Conservation (phyloP, 2,888 invertebrate species). For the Ceramica pisi region DNA sequence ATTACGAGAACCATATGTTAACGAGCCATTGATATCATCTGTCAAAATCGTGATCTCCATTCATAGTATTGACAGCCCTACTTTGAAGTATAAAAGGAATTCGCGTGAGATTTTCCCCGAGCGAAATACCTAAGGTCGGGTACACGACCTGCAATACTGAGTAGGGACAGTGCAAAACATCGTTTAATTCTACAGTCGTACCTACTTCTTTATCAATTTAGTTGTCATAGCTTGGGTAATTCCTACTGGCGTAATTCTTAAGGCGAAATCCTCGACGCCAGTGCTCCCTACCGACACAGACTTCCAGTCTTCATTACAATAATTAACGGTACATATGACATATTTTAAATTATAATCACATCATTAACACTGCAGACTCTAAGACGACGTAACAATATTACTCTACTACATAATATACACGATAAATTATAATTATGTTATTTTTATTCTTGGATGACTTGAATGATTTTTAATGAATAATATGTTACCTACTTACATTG, state of each 20-base stretch:
- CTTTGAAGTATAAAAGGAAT: slow-evolving; percentile 53
- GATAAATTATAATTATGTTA: slow-evolving; percentile 21
- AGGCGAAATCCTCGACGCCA: background rate
- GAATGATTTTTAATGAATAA: slow-evolving; percentile 39
- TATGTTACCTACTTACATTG: slow-evolving; percentile 8
- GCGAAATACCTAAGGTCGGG: slow-evolving; percentile 33
- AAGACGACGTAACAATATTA: slow-evolving; percentile 37
- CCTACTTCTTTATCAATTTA: slow-evolving; percentile 28
- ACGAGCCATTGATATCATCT: slow-evolving; percentile 64
- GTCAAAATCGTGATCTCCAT: slow-evolving; percentile 68
- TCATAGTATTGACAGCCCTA: slow-evolving; percentile 56
- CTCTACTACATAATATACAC: slow-evolving; percentile 19
- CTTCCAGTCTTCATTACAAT: slow-evolving; percentile 33
- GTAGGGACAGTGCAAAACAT: slow-evolving; percentile 14
- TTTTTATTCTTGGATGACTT: slow-evolving; percentile 35
- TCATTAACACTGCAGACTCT: slow-evolving; percentile 31
- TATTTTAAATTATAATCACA: slow-evolving; percentile 38
- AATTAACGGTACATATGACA: slow-evolving; percentile 11
- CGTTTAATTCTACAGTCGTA: background rate
- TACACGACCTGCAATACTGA: slow-evolving; percentile 32
- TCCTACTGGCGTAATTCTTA: slow-evolving; percentile 8
- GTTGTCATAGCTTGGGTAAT: slow-evolving; percentile 20
- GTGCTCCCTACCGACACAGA: slow-evolving; percentile 24
- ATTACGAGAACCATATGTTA: slow-evolving; percentile 68
- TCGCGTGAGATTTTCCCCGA: slow-evolving; percentile 55